phyloP scores from a whole-genome alignment of 2,888 invertebrate species.

The Thelaira solivaga region DNA sequence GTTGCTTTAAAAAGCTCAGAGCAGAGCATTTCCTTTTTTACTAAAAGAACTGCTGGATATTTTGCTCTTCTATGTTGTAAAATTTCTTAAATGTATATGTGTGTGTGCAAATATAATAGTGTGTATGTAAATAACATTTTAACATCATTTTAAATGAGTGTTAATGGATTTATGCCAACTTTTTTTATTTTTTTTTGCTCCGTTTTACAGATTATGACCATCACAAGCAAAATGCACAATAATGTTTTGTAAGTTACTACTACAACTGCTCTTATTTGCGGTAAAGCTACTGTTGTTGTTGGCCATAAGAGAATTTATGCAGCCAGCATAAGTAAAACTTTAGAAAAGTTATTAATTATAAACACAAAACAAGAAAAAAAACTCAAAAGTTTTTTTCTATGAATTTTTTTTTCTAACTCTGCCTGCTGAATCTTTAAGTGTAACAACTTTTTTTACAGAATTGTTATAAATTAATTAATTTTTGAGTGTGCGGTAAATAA shows the following conservation, averaged over 20 bases:
- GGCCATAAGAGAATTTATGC: background rate
- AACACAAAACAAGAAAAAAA: no score
- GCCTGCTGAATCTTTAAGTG: background rate
- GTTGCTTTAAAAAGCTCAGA: no score
- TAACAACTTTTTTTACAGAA: background rate
- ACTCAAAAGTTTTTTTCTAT: no score
- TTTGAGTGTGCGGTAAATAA: background rate
- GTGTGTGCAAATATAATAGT: no score
- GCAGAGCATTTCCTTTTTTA: no score
- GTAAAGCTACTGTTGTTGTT: background rate
- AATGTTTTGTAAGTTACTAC: background rate
- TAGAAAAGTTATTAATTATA: constrained; percentile 25
- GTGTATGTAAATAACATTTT: constrained; percentile 57
- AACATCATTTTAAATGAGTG: constrained; percentile 59
- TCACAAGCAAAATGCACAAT: constrained; percentile 20
- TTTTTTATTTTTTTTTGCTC: constrained; percentile 41
- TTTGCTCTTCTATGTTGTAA: no score
- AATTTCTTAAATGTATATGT: constrained; percentile 67
- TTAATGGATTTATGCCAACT: constrained; percentile 62
- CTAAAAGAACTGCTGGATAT: no score
- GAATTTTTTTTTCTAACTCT: background rate
- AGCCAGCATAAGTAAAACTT: background rate
- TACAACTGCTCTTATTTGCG: background rate
- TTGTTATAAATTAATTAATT: background rate
- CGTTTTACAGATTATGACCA: constrained; percentile 63